These are phyloP conservation scores for Brachyhypopomus occidentalis DNA, from an alignment of 2,113 vertebrate genomes.

Conservation along the genomic window DNA sequence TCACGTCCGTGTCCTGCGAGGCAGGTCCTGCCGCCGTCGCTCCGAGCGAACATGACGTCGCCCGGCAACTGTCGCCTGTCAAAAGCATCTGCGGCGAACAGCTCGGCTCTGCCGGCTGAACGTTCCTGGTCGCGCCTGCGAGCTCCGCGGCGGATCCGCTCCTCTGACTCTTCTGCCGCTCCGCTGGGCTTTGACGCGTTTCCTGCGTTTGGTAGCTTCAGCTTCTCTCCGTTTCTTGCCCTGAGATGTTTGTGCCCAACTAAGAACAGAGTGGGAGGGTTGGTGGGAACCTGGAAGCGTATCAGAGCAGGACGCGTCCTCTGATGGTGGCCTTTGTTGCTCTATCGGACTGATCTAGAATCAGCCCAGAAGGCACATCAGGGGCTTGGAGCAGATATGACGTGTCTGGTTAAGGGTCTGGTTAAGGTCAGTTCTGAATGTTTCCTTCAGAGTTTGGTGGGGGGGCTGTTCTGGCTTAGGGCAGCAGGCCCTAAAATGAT, in stretches of 20 bases:
- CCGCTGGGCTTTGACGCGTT: constrained; percentile 16
- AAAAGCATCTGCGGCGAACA: constrained; percentile 54
- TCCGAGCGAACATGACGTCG: constrained; percentile 41
- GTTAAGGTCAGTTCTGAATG: background rate
- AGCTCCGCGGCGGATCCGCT: constrained; percentile 42
- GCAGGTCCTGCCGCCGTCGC: constrained; percentile 35
- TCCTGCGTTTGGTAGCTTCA: no score
- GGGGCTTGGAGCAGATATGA: background rate
- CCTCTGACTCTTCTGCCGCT: constrained; percentile 18
- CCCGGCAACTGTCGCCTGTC: constrained; percentile 55
- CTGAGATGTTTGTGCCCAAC: background rate
- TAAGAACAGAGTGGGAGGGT: background rate
- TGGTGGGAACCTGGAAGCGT: background rate
- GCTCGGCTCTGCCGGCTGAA: constrained; percentile 48
- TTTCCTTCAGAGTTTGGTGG: background rate
- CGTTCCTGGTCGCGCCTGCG: constrained; percentile 42
- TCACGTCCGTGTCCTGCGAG: background rate
- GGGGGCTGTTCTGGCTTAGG: background rate
- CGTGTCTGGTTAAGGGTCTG: constrained; percentile 10
- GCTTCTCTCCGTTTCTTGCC: background rate
- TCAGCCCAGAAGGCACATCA: background rate
- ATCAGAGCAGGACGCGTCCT: background rate
- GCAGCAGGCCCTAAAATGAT: constrained; percentile 13
- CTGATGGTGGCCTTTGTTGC: background rate
- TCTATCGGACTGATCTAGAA: background rate